phyloP scores from a whole-genome alignment of 2,888 invertebrate genomes.

The Drosophila algonquin region DNA sequence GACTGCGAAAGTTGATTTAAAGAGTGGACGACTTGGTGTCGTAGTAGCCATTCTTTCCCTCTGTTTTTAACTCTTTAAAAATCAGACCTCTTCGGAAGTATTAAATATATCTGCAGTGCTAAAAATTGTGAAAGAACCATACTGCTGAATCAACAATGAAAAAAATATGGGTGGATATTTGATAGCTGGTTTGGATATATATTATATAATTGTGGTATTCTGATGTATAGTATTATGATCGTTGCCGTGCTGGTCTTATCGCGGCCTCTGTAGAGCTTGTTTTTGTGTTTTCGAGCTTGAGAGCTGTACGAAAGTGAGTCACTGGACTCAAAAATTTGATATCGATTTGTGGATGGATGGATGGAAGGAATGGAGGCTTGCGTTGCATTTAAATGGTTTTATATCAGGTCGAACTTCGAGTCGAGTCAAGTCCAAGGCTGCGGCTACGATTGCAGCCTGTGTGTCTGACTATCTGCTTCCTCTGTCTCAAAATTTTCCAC shows the following conservation, averaged over 20 bases:
- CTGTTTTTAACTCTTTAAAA: neutral
- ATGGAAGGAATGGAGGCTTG: slow-evolving; percentile 1
- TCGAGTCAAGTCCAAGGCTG: slow-evolving; percentile 50
- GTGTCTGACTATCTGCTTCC: slow-evolving; percentile 25
- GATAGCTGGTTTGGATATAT: slow-evolving; percentile 24
- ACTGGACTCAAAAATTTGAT: slow-evolving; percentile 53
- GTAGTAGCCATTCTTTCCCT: neutral
- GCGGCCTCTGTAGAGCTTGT: slow-evolving; percentile 42
- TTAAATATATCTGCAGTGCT: neutral
- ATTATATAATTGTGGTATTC: slow-evolving; percentile 36
- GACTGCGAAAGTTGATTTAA: too few relatives aligned
- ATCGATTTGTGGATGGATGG: slow-evolving; percentile 44
- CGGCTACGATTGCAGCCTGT: neutral
- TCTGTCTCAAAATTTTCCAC: slow-evolving; percentile 43
- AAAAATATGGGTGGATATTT: slow-evolving; percentile 48
- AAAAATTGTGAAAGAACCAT: neutral
- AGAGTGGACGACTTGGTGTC: too few relatives aligned
- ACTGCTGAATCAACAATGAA: slow-evolving; percentile 26
- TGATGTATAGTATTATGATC: slow-evolving; percentile 16
- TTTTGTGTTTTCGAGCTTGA: slow-evolving; percentile 51
- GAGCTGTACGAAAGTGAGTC: slow-evolving; percentile 52
- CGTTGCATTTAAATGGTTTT: slow-evolving; percentile 27
- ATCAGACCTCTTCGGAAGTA: neutral
- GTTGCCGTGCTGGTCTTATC: slow-evolving; percentile 36
- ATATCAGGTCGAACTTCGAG: slow-evolving; percentile 28